phyloP scores from a whole-genome alignment of 2,797 vertebrate species.

The Vipera ursinii region DNA sequence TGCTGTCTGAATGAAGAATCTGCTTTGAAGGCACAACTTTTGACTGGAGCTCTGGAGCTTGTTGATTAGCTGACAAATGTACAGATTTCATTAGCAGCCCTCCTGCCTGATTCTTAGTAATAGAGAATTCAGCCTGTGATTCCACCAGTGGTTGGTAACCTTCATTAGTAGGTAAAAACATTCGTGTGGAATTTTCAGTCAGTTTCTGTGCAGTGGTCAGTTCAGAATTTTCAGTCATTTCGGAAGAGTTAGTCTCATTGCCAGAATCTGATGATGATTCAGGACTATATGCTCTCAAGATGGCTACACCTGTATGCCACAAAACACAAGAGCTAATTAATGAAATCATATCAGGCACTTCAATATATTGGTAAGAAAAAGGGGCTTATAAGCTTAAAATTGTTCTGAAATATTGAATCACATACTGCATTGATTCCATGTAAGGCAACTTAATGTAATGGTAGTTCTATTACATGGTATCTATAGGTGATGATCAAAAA shows the following conservation, averaged over 20 bases:
- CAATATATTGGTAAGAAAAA: constrained; percentile 66
- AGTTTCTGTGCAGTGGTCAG: constrained; percentile 90
- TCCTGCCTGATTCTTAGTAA: constrained; percentile 69
- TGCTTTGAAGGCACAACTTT: constrained; percentile 88
- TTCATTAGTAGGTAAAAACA: constrained; percentile 85
- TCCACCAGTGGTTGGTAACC: constrained; percentile 84
- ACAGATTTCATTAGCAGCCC: constrained; percentile 72
- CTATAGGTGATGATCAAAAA: constrained; percentile 28
- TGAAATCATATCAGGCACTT: constrained; percentile 68
- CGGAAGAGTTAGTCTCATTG: constrained; percentile 98
- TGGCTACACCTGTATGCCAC: constrained; percentile 94
- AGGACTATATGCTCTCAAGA: constrained; percentile 96
- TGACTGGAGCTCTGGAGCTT: constrained; percentile 79
- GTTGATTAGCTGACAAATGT: constrained; percentile 69
- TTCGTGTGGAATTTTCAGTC: constrained; percentile 85
- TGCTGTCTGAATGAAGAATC: constrained; percentile 88
- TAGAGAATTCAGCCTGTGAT: constrained; percentile 85
- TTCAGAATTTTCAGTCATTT: constrained; percentile 99
- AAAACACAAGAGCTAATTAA: constrained; percentile 81
- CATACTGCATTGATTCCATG: constrained; percentile 68
- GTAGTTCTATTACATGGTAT: constrained; percentile 61
- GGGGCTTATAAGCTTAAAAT: constrained; percentile 67
- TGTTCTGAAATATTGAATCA: constrained; percentile 62
- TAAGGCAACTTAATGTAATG: constrained; percentile 58
- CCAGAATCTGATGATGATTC: constrained; percentile 99